Evolutionary conservation across 2,888 invertebrate genomes (phyloP), one percentile per base, ranked within the genome.

Genomic region (Notodonta dromedarius): DNA sequence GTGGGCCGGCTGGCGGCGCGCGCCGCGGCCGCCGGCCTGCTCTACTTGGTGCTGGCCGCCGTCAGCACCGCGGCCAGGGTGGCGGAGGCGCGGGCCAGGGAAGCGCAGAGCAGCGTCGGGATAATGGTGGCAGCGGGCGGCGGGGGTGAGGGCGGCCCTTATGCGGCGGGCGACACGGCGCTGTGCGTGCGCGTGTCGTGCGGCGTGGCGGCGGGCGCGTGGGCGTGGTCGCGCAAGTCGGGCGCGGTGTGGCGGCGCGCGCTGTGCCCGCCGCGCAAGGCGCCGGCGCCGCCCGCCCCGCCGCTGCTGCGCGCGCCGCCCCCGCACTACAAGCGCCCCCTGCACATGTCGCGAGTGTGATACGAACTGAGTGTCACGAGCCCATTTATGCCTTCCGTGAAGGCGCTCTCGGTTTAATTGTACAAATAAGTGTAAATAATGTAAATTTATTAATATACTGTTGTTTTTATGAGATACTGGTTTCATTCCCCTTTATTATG

Each of bases 31-130:
- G 97, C 97, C 77, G 96, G 96, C 1, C 89, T 96, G 3, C 93
- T 98, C 14, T 98, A 97, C 87, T 94, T 96, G 14, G 86, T 96
- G 24, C 95, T 97, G 13, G 96, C 97, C 13, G 94, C 96, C 11
- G 94, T 95, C 16, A 95, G 96, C 61, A 94, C 97, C n/a, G 95
- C 95, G 32, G 96, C 97, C 74, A 94, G 95, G 61, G 93, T 95
- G 66, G 95, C 96, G 79, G 96, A 91, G 83, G 94, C 94, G 67
- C 94, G 90, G 78, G 90, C 82, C 73, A 89, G 86, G 76, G 95
- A 94, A 50, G 82, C 88, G 48, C 93, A 91, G 82, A 84, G 87
- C 56, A 89, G 87, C 7, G 69, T 93, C 50, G 93, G 93, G 0
- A 75, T 93, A 48, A 76, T 94, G n/a, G 94, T 94, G 12, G 94